Evolutionary conservation across 2,113 vertebrate species (phyloP).

Genomic region (Petromus typicus): DNA sequence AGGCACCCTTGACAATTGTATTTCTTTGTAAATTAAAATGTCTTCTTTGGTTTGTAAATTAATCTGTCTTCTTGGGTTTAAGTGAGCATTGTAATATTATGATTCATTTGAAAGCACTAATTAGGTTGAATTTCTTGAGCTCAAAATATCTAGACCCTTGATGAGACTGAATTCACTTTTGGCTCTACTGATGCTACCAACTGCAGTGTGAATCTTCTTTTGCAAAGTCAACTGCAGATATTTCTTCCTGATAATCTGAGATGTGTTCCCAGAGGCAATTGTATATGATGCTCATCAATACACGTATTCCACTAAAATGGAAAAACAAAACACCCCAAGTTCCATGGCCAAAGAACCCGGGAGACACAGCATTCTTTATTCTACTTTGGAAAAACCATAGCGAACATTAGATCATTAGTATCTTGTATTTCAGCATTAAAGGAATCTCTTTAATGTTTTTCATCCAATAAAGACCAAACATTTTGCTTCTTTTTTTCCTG

Average conservation of each 20-base stretch:
- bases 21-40: slow-evolving; percentile 39
- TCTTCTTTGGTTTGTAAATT: background rate
- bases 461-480: background rate
- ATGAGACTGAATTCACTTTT: background rate
- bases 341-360: background rate
- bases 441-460: background rate
- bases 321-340: background rate
- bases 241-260: background rate
- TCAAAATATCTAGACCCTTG: background rate
- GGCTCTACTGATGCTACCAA: background rate
- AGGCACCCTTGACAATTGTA: background rate
- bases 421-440: slow-evolving; percentile 37
- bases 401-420: background rate
- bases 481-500: slow-evolving; percentile 10
- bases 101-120: background rate
- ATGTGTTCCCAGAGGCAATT: background rate
- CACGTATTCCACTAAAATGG: background rate
- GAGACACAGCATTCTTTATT: background rate
- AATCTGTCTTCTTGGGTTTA: background rate
- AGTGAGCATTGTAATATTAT: background rate
- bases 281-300: background rate
- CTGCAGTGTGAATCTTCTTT: background rate
- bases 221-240: background rate
- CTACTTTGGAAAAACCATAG: background rate
- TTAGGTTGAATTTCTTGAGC: background rate